Base-by-base conservation (phyloP, 2,113 vertebrate species). In the Caranx ignobilis region DNA sequence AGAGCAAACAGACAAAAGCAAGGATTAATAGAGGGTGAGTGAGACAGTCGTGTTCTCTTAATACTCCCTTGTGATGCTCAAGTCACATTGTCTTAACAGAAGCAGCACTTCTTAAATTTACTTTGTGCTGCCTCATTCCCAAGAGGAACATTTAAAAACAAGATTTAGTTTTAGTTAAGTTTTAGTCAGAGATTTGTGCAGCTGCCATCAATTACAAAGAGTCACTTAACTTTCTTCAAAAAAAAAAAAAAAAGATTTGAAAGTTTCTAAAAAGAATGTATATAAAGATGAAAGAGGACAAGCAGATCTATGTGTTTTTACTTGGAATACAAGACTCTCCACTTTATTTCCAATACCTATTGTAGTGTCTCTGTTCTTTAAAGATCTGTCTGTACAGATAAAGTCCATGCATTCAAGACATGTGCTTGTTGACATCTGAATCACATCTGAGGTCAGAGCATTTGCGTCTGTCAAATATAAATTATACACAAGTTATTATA, bases 341-440 rank as follows among this genome's bases (percentile, higher is more conserved):
- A 11, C 37, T 56, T 21, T 10, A 31, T 31, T 60, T 41, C 67
- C 4, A 32, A 73, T 9, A 56, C 32, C 16, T 41, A 37, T 31
- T 41, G 39, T 41, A 41, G 26, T 41, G 3, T 13, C 26, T 19
- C 9, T 39, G 35, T 26, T 6, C 34, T 70, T 8, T 52, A 11
- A 61, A 39, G 39, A 85, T 39, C 13, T 31, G 19, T 10, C 18
- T 61, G 26, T 45, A 45, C 63, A 71, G 39, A 37, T 60, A 48
- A 71, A 10, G 79, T 32, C 65, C 67, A n/a, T 34, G 61, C 39
- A 9, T 70, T 74, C 73, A 64, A 59, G 56, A 62, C 74, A 81
- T 45, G 68, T 81, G 74, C 71, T 60, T 71, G n/a, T 31, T 75
- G 39, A 11, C 39, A 41, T 10, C 55, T 43, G 35, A 71, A 34